Evolutionary conservation across 53 echinoderm and acorn worm genomes (phyloP).

Genomic region (Echinarachnius parma): DNA sequence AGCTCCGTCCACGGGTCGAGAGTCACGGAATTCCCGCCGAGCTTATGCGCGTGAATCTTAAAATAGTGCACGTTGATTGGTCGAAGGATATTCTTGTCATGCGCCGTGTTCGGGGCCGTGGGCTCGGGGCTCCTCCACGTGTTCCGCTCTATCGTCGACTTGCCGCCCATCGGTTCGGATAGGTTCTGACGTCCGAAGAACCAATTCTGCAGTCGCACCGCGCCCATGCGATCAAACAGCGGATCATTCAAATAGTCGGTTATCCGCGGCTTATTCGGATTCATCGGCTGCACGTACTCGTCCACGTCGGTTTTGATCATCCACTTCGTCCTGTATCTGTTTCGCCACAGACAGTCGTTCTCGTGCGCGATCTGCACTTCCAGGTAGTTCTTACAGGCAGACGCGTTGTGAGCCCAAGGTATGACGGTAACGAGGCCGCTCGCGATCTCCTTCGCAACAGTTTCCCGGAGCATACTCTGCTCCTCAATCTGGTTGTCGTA

Average conservation of each 20-base stretch:
- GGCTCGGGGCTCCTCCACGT: constrained; percentile 61
- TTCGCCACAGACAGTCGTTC: constrained; percentile 89
- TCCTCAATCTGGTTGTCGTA: constrained; percentile 71
- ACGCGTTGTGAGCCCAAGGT: constrained; percentile 66
- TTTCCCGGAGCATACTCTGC: constrained; percentile 38
- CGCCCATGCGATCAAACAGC: constrained; percentile 36
- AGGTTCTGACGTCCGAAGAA: constrained; percentile 76
- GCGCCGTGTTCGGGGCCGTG: constrained; percentile 56
- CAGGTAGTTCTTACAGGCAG: constrained; percentile 58
- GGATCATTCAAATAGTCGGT: constrained; percentile 60
- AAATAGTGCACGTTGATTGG: constrained; percentile 83
- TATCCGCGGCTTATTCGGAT: constrained; percentile 45
- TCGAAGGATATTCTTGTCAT: constrained; percentile 75
- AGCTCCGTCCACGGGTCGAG: constrained; percentile 64
- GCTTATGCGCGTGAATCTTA: constrained; percentile 79
- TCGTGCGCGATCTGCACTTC: constrained; percentile 88
- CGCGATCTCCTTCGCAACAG: constrained; percentile 51
- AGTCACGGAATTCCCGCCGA: constrained; percentile 61
- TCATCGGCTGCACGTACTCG: constrained; percentile 88
- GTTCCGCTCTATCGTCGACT: constrained; percentile 63
- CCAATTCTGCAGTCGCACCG: constrained; percentile 72
- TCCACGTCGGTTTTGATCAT: constrained; percentile 88
- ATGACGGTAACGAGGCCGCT: constrained; percentile 69
- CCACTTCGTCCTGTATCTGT: constrained; percentile 61
- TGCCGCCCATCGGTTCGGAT: constrained; percentile 16